Base-by-base conservation (phyloP, 2,797 vertebrate genomes). In the Melopsittacus undulatus region DNA sequence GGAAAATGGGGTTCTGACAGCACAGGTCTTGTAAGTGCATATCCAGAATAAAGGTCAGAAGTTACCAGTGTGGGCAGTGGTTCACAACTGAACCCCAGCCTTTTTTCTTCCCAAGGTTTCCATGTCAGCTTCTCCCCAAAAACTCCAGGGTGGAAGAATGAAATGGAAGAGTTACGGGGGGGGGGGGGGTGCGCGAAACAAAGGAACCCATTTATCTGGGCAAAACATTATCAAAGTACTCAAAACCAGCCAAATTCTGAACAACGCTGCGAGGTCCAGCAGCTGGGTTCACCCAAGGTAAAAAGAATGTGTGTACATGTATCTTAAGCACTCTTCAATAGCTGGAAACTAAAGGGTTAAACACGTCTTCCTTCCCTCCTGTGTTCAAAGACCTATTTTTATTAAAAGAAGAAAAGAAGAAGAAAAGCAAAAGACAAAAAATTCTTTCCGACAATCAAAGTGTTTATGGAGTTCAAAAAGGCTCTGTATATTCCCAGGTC, bases 401-500 rank as follows among this genome's bases (percentile, higher is more conserved):
- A 43, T 40, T n/a, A 17, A n/a, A 23, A 14, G 56, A 36, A 59
- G 48, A 49, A 48, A 48, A 49, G 32, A 11, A 17, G 1, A 22
- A n/a, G 10, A 7, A 30, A 7, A 34, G 36, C 13, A 36, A 36
- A 9, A 11, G 13, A 27, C 19, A 8, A 12, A 1, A 21, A 34
- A 51, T 11, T 20, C 7, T 19, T 48, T 45, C 51, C 26, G 21
- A 7, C 30, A 54, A 5, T 26, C 21, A 11, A 34, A 57, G 21
- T 24, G 14, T 62, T 57, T 38, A 34, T 6, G 10, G 40, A 64
- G 54, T 15, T 61, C 51, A 59, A 30, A 57, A 54, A 12, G 21
- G 10, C 11, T 75, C 24, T 1, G 2, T 36, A 46, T 20, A 3
- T 5, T 19, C 23, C 59, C 1, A 2, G 18, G 10, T 34, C 18